Evolutionary conservation across 1,140 invertebrate genomes (phyloP).

Genomic region (Drosophila gunungcola): DNA sequence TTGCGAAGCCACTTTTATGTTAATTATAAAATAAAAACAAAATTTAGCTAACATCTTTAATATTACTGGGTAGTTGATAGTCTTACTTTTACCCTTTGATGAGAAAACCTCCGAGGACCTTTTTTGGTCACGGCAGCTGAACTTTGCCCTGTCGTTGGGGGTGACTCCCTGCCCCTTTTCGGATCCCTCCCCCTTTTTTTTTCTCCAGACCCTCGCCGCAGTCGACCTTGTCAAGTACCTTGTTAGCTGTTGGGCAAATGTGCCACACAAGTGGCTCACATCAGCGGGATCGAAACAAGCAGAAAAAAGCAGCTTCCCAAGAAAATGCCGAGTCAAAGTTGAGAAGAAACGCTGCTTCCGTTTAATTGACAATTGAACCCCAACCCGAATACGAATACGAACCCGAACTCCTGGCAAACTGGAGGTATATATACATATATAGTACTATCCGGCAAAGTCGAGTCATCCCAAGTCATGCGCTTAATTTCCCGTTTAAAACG

Average conservation of each 20-base stretch:
- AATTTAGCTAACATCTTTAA: not conserved
- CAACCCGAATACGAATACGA: conserved; percentile 10
- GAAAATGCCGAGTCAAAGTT: conserved; percentile 68
- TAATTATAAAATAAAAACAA: no score
- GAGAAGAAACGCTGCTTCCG: conserved; percentile 64
- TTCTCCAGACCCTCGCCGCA: conserved; percentile 17
- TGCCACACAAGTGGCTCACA: conserved; percentile 84
- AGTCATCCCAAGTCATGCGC: conserved; percentile 56
- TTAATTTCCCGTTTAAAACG: conserved; percentile 83
- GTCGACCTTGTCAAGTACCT: conserved; percentile 56
- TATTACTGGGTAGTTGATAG: not conserved
- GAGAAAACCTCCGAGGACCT: conserved; percentile 4
- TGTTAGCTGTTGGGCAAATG: conserved; percentile 71
- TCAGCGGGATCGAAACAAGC: conserved; percentile 64
- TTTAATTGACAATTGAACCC: conserved; percentile 81
- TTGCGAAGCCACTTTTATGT: no score
- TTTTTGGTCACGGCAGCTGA: conserved; percentile 63
- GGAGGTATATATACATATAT: not conserved
- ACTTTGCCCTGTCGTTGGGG: conserved; percentile 56
- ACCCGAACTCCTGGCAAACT: conserved; percentile 42
- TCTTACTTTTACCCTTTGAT: not conserved
- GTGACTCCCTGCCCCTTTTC: conserved; percentile 46
- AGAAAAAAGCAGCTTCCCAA: conserved; percentile 54
- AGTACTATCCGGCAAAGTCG: conserved; percentile 28
- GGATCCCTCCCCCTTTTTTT: not conserved